Evolutionary conservation across 2,888 invertebrate species (phyloP), one percentile per base, ranked within the genome.

Genomic region (Cremastobaeus sp.): DNA sequence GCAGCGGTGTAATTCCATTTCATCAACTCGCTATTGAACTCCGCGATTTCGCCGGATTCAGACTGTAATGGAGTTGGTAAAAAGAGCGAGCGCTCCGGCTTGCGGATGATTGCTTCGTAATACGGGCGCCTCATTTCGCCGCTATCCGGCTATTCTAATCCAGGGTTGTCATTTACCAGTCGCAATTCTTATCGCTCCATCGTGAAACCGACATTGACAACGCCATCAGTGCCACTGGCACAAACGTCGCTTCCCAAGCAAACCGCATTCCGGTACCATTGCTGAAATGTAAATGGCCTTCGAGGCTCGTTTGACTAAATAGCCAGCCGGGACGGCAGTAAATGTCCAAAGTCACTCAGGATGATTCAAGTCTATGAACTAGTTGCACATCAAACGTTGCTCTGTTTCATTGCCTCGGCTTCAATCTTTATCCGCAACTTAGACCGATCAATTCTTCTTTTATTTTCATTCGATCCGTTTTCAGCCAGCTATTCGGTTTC

Each of bases 201-300:
- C 54, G 41, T 54, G 71, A 62, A 71, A 60, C 52, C 72, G 60
- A 54, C 59, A 65, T 60, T 72, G 65, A 72, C 54, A 66, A 60
- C 54, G 54, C 65, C 65, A 66, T 60, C 65, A 52, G 48, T 60
- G 72, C 45, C 25, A 52, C 57, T 65, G 71, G 32, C 55, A 37
- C 47, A 72, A 62, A 43, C 47, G 50, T 55, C 50, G 60, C 66
- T 60, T 60, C 39, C 28, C 66, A 54, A 48, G 72, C 35, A 48
- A 62, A 66, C 66, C 72, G 25, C 72, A 66, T 55, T 48, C 48
- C 60, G 45, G 39, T 47, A 52, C 62, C 66, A 78, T 82, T 79
- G 81, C 82, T 80, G 75, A 83, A 84, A 85, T 86, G 85, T 84
- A 86, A 85, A 86, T 85, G 80, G 82, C 82, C 79, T 76, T 34